Conservation (phyloP, 2,797 vertebrate species). For the Echeneis naucrates region DNA sequence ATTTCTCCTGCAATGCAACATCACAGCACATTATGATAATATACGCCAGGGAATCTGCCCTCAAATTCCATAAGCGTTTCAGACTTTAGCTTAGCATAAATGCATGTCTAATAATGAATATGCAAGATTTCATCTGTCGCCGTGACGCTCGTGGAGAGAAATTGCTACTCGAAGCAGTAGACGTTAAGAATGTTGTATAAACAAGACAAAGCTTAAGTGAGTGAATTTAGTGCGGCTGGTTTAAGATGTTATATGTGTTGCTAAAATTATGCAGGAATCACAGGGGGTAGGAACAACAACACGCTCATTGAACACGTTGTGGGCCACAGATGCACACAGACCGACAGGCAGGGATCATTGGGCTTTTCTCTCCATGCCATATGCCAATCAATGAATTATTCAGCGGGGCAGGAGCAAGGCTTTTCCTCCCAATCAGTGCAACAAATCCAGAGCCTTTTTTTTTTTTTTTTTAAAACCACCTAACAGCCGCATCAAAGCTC, state of each 20-base stretch:
- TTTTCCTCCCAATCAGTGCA: slow-evolving; percentile 67
- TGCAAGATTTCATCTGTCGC: slow-evolving; percentile 33
- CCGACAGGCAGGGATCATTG: slow-evolving; percentile 59
- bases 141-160: slow-evolving; percentile 6
- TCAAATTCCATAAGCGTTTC: slow-evolving; percentile 32
- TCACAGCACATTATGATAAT: slow-evolving; percentile 45
- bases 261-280: slow-evolving; percentile 41
- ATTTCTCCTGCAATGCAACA: slow-evolving; percentile 33
- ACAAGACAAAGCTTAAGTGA: slow-evolving; percentile 35
- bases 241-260: slow-evolving; percentile 50
- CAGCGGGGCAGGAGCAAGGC: slow-evolving; percentile 60
- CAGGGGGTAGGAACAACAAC: slow-evolving; percentile 31
- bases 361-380: slow-evolving; percentile 70
- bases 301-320: slow-evolving; percentile 39
- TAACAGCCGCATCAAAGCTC: slow-evolving; percentile 17
- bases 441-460: slow-evolving; percentile 37
- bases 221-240: slow-evolving; percentile 46
- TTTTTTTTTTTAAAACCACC: background rate
- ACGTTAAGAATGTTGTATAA: slow-evolving; percentile 29
- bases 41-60: slow-evolving; percentile 33
- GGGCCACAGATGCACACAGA: slow-evolving; percentile 36
- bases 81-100: slow-evolving; percentile 45
- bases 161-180: slow-evolving; percentile 23
- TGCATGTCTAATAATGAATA: slow-evolving; percentile 40
- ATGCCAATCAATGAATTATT: slow-evolving; percentile 85